These are phyloP conservation scores for Loxodonta africana DNA, from an alignment of 2,113 vertebrate species.

Conservation along the genomic window DNA sequence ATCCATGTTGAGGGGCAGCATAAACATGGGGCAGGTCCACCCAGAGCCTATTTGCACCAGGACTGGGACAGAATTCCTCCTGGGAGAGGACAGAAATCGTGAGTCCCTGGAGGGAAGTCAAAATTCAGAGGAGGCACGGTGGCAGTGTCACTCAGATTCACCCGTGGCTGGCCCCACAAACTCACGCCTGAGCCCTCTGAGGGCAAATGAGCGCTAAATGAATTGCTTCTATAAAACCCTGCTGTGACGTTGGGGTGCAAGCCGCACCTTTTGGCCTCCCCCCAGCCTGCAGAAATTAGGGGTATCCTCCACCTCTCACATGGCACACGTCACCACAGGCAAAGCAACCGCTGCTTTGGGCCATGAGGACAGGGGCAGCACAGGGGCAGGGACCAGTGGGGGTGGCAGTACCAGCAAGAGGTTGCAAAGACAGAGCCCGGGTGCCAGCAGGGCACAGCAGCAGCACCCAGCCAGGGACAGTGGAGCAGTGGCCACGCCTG, in stretches of 20 bases:
- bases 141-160: not conserved
- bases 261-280: not conserved
- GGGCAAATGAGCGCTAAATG: not conserved
- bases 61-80: not conserved
- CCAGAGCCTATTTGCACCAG: not conserved
- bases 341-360: not conserved
- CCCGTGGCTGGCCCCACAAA: not conserved
- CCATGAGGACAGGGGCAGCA: not conserved
- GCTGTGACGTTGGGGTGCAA: not conserved
- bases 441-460: no score
- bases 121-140: not conserved
- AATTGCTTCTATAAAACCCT: not conserved
- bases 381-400: no score
- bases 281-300: not conserved
- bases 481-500: no score
- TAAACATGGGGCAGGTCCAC: not conserved
- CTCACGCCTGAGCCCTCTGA: not conserved
- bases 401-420: accelerated
- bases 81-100: no score
- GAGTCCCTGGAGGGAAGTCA: not conserved
- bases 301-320: not conserved
- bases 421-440: not conserved
- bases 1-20: not conserved
- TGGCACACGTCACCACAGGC: no score
- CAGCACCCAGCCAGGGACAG: no score